Evolutionary conservation across 1,140 invertebrate genomes (phyloP).

Genomic region (Bombus huntii): DNA sequence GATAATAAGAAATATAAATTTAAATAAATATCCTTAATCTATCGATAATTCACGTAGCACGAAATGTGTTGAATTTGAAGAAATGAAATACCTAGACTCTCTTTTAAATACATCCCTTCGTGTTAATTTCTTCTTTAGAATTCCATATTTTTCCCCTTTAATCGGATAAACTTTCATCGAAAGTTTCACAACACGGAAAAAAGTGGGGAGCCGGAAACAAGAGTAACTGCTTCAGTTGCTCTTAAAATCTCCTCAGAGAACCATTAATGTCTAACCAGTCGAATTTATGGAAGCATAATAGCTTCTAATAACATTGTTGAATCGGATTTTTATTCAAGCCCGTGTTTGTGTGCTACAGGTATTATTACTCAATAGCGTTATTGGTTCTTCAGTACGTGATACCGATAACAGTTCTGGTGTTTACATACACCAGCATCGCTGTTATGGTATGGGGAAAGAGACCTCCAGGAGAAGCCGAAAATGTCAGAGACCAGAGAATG

Average conservation of each 20-base stretch:
- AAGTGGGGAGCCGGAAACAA: neutral
- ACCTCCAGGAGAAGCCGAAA: conserved; percentile 93
- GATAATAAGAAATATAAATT: too few species aligned
- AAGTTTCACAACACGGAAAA: neutral
- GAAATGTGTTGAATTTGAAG: too few species aligned
- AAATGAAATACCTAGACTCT: too few species aligned
- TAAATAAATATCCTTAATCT: too few species aligned
- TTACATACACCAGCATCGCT: conserved; percentile 94
- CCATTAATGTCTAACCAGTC: neutral
- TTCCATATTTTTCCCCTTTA: too few species aligned
- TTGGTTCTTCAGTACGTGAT: conserved; percentile 93
- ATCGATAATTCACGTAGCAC: too few species aligned
- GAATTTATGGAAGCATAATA: neutral
- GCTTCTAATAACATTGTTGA: too few species aligned
- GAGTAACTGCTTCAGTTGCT: neutral
- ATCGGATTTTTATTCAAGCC: too few species aligned
- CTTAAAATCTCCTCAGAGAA: neutral
- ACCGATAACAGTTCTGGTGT: conserved; percentile 91
- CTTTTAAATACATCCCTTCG: too few species aligned
- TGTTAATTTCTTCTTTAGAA: too few species aligned
- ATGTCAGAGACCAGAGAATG: conserved; percentile 90
- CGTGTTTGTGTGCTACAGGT: conserved; percentile 67
- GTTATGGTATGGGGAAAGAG: conserved; percentile 94
- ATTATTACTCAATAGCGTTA: conserved; percentile 90
- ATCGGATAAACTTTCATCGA: neutral